Base-by-base conservation (phyloP, 2,113 vertebrate species). In the Misgurnus anguillicaudatus region DNA sequence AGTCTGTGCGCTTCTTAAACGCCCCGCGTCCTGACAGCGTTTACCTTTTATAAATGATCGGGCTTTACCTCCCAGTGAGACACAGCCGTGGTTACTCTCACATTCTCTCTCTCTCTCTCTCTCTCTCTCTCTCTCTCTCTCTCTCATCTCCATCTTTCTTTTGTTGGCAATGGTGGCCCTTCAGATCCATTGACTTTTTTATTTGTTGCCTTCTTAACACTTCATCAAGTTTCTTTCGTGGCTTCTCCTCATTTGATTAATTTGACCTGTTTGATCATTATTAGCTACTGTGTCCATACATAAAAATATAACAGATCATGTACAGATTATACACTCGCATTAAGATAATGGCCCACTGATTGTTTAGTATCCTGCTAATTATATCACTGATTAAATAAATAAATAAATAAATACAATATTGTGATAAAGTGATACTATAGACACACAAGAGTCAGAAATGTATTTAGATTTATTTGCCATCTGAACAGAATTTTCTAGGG, bases 21-120 rank as follows among this genome's bases (percentile, higher is more conserved):
- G 91, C 89, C 90, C 91, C 58, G 80, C 90, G 90, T 95, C 89
- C 94, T 93, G 94, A 94, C 91, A 94, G 94, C 94, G 91, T 94
- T 95, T 95, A 95, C 94, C 94, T 95, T 95, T 96, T 95, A 95
- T 95, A 97, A 97, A 96, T 94, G 95, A 94, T 94, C 92, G 88
- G 92, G 92, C 91, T 93, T 93, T 94, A 95, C 94, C 94, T 93
- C 93, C 92, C 92, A 91, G 91, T 89, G 92, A 92, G 93, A 82
- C 90, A 85, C 88, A 86, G 82, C 86, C 67, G 87, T 85, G 81
- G 82, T 82, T 76, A 19, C 45, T 85, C 51, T 62, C 77, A n/a
- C n/a, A n/a, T n/a, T 13, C 41, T 78, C 51, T 38, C 38, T 58
- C 47, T 42, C 19, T 39, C 75, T 36, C 63, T 66, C 51, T 10